A percentile compares a stretch with the other conserved stretches of the same genome.
Evolutionary conservation across 1,140 invertebrate genomes (phyloP).

Genomic region (Platorchestia sp.): DNA sequence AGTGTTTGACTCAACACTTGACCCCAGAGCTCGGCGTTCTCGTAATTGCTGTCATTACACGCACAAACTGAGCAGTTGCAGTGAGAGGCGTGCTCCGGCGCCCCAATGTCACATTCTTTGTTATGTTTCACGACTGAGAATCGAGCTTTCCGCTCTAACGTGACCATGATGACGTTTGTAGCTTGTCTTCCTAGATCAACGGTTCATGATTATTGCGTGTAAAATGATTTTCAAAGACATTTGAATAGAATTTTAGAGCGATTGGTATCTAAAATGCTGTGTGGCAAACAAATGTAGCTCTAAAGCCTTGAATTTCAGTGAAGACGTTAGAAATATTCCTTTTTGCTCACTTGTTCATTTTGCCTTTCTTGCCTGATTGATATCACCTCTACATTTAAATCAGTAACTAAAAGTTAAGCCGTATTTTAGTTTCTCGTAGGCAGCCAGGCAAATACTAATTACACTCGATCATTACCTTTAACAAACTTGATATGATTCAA

Average conservation of each 20-base stretch:
- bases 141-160: not conserved
- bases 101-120: not conserved
- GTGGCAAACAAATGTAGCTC: not conserved
- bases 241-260: not conserved
- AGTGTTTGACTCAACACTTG: not conserved
- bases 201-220: not conserved
- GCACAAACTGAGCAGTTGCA: not conserved
- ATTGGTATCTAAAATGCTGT: not conserved
- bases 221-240: not conserved
- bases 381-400: not conserved
- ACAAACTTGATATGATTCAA: not conserved
- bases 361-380: not conserved
- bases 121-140: not conserved
- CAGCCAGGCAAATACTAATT: not conserved
- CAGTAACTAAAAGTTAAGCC: not conserved
- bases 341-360: not conserved
- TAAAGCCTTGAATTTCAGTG: not conserved
- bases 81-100: not conserved
- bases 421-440: not conserved
- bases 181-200: not conserved
- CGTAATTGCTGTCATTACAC: slow-evolving; percentile 3
- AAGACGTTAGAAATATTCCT: not conserved
- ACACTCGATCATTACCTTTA: not conserved
- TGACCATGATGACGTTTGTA: not conserved
- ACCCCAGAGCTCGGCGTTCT: not conserved